Evolutionary conservation across 1,140 invertebrate genomes (phyloP), one percentile per base, ranked within the genome.

Genomic region (Drosophila lini): DNA sequence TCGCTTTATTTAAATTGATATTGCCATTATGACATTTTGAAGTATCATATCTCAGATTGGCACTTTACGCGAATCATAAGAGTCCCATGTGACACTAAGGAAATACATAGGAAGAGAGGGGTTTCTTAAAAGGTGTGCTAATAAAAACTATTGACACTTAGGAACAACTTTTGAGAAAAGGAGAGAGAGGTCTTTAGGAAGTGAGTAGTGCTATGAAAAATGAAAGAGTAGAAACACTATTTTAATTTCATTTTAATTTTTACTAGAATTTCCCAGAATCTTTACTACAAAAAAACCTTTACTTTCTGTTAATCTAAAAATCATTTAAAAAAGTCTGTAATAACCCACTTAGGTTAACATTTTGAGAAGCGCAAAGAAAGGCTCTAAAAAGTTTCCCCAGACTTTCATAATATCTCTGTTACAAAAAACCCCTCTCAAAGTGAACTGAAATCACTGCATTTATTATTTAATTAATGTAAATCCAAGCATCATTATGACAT

Each of bases 21-120:
- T 71, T 25, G 22, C 41, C 36, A 59, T 38, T 69, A 45, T 69
- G 65, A 67, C 65, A 67, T 55, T 41, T 53, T 16, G 34, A 67
- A 38, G 65, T 67, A 53, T 69, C 62, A 69, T 69, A 69, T 36
- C 47, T 67, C 53, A 71, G 38, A 71, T 58, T 65, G 22, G 22
- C 62, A 61, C 55, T 56, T 56, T 25, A 53, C 3, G 1, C 13
- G 2, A 4, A 22, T 34, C 45, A 10, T n/a, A 48, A 1, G 45
- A 47, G 8, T n/a, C 2, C 8, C 15, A 16, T 48, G 25, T n/a
- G 15, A 11, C 15, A 16, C 31, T 53, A 7, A 19, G 4, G 5
- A 32, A 50, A 5, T 32, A 16, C 5, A 2, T 25, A 25, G 3
- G 4, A 28, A n/a, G 15, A 32, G 3, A 32, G 1, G 15, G 11